Evolutionary conservation across 2,113 vertebrate species (phyloP).

Genomic region (Pleuronectes platessa): DNA sequence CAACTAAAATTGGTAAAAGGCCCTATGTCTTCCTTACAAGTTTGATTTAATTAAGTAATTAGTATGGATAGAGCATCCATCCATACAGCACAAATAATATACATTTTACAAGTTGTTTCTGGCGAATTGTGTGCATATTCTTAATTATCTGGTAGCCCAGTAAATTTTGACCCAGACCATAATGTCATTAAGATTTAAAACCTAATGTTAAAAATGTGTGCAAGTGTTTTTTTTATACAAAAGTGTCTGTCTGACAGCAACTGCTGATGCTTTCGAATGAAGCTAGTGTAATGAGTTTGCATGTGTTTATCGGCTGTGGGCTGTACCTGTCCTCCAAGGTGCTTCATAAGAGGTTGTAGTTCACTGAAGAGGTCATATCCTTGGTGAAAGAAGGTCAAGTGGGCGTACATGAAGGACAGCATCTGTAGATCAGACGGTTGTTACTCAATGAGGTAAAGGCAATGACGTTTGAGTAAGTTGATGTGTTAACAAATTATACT

Average conservation of each 20-base stretch:
- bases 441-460: not conserved
- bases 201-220: not conserved
- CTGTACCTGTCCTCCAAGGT: constrained; percentile 93
- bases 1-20: no score
- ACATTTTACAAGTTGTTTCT: not conserved
- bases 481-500: constrained; percentile 17
- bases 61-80: not conserved
- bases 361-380: constrained; percentile 98
- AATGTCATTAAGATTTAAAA: no score
- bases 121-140: no score
- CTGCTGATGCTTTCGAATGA: not conserved
- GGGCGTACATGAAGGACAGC: constrained; percentile 98
- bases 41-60: not conserved
- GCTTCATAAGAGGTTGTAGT: constrained; percentile 95
- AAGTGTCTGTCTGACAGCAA: not conserved
- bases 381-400: constrained; percentile 98
- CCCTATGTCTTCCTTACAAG: no score
- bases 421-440: constrained; percentile 81
- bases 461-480: not conserved
- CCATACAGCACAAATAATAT: not conserved
- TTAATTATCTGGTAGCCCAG: no score
- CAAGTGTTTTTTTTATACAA: not conserved
- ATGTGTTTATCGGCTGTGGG: constrained; percentile 65
- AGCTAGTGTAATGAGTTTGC: not conserved
- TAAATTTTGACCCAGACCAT: no score